A percentile compares a stretch with the other conserved stretches of the same genome.
Evolutionary conservation across 2,888 invertebrate species (phyloP).

Genomic region (Orthonevra nobilis): DNA sequence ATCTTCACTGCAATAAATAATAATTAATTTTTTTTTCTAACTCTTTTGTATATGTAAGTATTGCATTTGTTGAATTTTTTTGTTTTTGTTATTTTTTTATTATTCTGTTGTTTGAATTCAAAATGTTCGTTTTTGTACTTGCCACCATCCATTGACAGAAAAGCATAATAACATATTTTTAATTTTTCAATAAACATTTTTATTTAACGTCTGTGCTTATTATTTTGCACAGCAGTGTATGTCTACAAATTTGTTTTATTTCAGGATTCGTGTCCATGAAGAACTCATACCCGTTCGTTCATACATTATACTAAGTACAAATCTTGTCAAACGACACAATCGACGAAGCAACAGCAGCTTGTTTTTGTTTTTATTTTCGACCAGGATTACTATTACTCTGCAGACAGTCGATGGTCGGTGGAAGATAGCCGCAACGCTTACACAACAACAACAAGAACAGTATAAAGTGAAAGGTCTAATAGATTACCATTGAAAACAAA

Average conservation of each 20-base stretch:
- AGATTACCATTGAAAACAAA: constrained; percentile 38
- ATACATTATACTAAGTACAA: too few species aligned
- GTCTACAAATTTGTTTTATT: constrained; percentile 33
- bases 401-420: constrained; percentile 17
- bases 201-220: too few species aligned
- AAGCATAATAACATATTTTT: background rate
- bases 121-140: too few species aligned
- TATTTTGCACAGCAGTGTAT: too few species aligned
- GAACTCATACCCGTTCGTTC: constrained; percentile 25
- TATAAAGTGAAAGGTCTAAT: constrained; percentile 55
- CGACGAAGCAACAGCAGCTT: constrained; percentile 27
- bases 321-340: constrained; percentile 34
- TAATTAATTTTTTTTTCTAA: too few species aligned
- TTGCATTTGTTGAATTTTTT: too few species aligned
- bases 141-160: too few species aligned
- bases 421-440: constrained; percentile 9
- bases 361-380: constrained; percentile 4
- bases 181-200: constrained; percentile 13
- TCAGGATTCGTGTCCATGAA: constrained; percentile 23
- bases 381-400: constrained; percentile 24
- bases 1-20: too few species aligned
- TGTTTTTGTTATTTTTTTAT: too few species aligned
- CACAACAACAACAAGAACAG: constrained; percentile 17
- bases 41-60: too few species aligned
- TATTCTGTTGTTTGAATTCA: too few species aligned